Conservation (phyloP, 2,888 invertebrate species). For the Cephus spinipes region DNA sequence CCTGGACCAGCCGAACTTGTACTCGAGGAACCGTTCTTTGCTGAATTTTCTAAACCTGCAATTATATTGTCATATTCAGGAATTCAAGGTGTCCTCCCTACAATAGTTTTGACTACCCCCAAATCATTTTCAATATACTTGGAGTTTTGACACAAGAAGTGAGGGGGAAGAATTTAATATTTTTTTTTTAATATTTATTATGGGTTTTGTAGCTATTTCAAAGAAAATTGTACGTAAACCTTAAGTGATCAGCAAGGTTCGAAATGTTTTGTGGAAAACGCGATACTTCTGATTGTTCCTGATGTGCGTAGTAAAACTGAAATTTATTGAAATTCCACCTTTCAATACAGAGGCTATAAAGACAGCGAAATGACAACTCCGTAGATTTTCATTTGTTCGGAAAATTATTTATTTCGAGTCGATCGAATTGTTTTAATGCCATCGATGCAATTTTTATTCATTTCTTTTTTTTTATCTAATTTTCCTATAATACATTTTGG, state of each 20-base stretch:
- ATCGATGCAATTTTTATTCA: neutral
- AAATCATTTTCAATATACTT: neutral
- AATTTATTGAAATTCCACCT: neutral
- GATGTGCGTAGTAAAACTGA: neutral
- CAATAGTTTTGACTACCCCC: no score
- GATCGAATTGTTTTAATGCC: neutral
- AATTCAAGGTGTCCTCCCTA: neutral
- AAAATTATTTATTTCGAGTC: neutral
- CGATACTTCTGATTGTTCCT: neutral
- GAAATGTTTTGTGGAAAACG: neutral
- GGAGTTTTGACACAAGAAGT: neutral
- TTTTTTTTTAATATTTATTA: neutral
- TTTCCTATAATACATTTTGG: neutral
- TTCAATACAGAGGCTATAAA: neutral
- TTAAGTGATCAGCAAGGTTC: neutral
- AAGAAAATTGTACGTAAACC: neutral
- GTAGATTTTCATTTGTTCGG: neutral
- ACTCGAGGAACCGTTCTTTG: constrained; percentile 66
- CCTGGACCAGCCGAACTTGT: constrained; percentile 36
- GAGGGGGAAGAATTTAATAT: neutral
- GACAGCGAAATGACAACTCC: neutral
- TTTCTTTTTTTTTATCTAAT: neutral
- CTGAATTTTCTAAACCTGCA: constrained; percentile 62
- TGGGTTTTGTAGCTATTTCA: neutral
- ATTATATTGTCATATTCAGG: constrained; percentile 12